Base-by-base conservation (phyloP, 2,797 vertebrate species). In the Lacerta agilis region DNA sequence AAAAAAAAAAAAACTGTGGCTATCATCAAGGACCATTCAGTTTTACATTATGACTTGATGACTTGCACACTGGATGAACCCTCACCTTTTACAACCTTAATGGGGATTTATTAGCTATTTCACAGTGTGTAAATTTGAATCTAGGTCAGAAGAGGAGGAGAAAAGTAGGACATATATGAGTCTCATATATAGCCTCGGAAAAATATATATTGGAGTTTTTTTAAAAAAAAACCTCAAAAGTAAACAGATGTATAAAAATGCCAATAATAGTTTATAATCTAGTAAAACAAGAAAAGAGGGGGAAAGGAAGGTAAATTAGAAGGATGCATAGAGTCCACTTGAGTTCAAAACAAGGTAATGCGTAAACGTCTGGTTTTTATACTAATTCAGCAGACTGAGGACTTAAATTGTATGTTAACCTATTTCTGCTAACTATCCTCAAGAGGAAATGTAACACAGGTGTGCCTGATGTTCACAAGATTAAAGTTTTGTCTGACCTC, bases 41-140 rank as follows among this genome's bases (percentile, higher is more conserved):
- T 96, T 97, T 96, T 97, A 96, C 95, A 96, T 94, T 95, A 97
- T 94, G 96, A 96, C 94, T 96, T 96, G 96, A 97, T 94, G 94
- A 95, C 95, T 96, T 96, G 94, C 94, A 96, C 93, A 96, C 89
- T 94, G 93, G 94, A 96, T 96, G 96, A 97, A 97, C 94, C 93
- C 96, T 97, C 94, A 96, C 96, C 96, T 97, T 97, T 97, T 96
- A 97, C 94, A 96, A 97, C 94, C 96, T 96, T 96, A 97, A 97
- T 96, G 96, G 96, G 96, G 94, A 97, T 97, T 97, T 97, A 97
- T 97, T 97, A 97, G 95, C 95, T 96, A 96, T 96, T 97, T 97
- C 96, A 96, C 95, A 97, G 96, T 97, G 95, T 96, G 92, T 97
- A 97, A 97, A 97, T 97, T 96, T 96, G 95, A 97, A 96, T 97